Evolutionary conservation across 2,888 invertebrate genomes (phyloP).

Genomic region (Drosophila setosimentum): DNA sequence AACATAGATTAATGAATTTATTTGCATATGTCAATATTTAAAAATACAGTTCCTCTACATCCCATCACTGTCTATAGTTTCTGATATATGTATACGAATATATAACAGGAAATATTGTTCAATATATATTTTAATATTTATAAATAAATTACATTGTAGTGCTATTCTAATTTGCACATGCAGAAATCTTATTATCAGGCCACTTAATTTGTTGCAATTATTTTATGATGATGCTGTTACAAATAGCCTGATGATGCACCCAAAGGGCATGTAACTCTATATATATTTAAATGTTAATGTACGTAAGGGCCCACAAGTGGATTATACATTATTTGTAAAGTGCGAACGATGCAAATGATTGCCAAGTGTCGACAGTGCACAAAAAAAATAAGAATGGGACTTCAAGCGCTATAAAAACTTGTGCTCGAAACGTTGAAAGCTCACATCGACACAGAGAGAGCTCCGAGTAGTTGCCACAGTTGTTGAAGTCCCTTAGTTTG

Average conservation of each 20-base stretch:
- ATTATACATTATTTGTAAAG: conserved; percentile 6
- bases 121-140: background rate
- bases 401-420: conserved; percentile 48
- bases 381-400: conserved; percentile 6
- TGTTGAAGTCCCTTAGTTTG: conserved; percentile 52
- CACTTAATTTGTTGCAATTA: conserved; percentile 33
- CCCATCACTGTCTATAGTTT: background rate
- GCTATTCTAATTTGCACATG: conserved; percentile 13
- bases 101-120: background rate
- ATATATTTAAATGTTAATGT: background rate
- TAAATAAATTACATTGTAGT: conserved; percentile 15
- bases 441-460: conserved; percentile 47
- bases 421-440: conserved; percentile 16
- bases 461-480: conserved; percentile 38
- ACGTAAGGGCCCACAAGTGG: background rate
- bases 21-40: background rate
- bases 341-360: conserved; percentile 48
- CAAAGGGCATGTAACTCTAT: conserved; percentile 7
- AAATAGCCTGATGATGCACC: background rate
- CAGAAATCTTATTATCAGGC: conserved; percentile 29
- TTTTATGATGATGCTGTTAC: too few relatives aligned
- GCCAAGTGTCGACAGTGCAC: conserved; percentile 17
- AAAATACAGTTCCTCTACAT: background rate
- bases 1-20: background rate
- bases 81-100: background rate